Percentiles rank a stretch among this genome's conserved stretches.
Conservation (phyloP, 2,113 vertebrate genomes). For the Neogobius melanostomus region DNA sequence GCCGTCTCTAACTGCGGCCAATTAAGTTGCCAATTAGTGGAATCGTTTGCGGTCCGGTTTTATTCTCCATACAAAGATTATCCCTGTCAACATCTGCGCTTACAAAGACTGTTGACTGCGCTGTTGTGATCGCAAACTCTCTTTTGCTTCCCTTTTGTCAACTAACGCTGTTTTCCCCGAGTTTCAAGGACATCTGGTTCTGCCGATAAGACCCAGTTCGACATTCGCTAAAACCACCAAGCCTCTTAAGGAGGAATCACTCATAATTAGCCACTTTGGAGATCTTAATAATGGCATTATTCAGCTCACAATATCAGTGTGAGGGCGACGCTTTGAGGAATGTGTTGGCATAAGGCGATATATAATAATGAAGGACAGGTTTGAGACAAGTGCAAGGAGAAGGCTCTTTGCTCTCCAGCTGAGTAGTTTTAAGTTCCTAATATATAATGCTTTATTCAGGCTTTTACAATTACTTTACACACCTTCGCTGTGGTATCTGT, state of each 20-base stretch:
- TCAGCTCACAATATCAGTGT: slow-evolving; percentile 23
- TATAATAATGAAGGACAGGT: slow-evolving; percentile 27
- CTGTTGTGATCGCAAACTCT: slow-evolving; percentile 21
- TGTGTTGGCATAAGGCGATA: slow-evolving; percentile 27
- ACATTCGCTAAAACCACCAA: slow-evolving; percentile 41
- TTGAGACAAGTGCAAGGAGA: slow-evolving; percentile 20
- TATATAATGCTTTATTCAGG: neutral
- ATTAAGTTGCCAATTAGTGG: slow-evolving; percentile 60
- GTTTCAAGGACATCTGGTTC: slow-evolving; percentile 62
- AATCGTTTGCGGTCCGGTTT: slow-evolving; percentile 31
- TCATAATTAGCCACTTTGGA: slow-evolving; percentile 49
- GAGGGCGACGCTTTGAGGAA: slow-evolving; percentile 25
- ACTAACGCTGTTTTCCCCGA: slow-evolving; percentile 25
- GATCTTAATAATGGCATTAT: slow-evolving; percentile 49
- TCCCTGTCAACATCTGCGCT: slow-evolving; percentile 30
- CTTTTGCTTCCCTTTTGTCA: slow-evolving; percentile 23
- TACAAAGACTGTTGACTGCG: slow-evolving; percentile 33
- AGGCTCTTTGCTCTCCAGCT: neutral
- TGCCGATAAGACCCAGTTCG: slow-evolving; percentile 42
- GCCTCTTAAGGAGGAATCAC: slow-evolving; percentile 52
- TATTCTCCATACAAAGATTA: slow-evolving; percentile 29
- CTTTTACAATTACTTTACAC: no score
- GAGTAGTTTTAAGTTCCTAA: slow-evolving; percentile 42
- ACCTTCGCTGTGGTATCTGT: no score
- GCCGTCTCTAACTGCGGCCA: slow-evolving; percentile 44